Evolutionary conservation across 2,797 vertebrate genomes (phyloP), one percentile per base, ranked within the genome.

Genomic region (Prunella strophiata): DNA sequence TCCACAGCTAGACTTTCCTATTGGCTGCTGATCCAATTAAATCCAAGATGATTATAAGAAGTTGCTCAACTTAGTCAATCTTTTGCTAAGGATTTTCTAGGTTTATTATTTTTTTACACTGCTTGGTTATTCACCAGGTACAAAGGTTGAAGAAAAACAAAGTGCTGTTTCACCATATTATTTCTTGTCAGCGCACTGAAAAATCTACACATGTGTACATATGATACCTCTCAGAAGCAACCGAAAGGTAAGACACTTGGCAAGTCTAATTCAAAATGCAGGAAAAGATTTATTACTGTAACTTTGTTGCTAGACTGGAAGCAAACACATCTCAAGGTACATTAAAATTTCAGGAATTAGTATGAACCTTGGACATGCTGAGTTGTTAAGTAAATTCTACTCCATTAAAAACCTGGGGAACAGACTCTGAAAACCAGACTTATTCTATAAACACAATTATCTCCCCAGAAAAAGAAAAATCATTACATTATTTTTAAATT

Each of bases 61-160:
- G 91, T 96, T 96, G 95, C 93, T 95, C 85, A 96, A 93, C 96
- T 95, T 98, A 97, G 98, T 98, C 95, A 98, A 98, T 98, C 94
- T 97, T 98, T 98, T 98, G 97, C 98, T 97, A 98, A 97, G 89
- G 93, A 96, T 94, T 79, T 94, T 78, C 82, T 72, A 91, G n/a
- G 11, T 40, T 89, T 85, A 61, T 91, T 87, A 52, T 96, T 93
- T 85, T 93, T 92, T 89, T 82, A 94, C 93, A 85, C 68, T 65
- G 67, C 45, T 68, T 89, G 94, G 93, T 91, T 96, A 87, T 77
- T 97, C 89, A 95, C 58, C 54, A 91, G 88, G 98, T 98, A 94
- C 98, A 98, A 98, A 98, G 98, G 98, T 98, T 97, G 93, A 94
- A 93, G 75, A 68, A 85, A 96, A 98, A 57, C 75, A 74, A 97